Conservation (phyloP, 2,888 invertebrate genomes). For the Smittia aterrima region DNA sequence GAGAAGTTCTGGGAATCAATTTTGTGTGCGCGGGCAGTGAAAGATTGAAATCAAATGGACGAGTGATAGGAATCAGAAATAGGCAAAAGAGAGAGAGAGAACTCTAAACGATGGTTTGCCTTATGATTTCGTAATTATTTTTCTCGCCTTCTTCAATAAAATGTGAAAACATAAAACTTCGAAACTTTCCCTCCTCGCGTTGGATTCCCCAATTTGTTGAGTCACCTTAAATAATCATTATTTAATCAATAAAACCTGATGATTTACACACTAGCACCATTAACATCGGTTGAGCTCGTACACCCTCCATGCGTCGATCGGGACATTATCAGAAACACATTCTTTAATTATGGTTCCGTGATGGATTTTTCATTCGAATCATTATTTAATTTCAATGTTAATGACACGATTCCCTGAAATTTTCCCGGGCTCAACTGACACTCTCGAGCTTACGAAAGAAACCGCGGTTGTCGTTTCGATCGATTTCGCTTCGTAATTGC, state of each 20-base stretch:
- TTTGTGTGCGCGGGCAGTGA: not conserved
- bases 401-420: not conserved
- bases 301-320: not conserved
- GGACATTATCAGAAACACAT: conserved; percentile 11
- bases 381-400: not conserved
- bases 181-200: conserved; percentile 2
- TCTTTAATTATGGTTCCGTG: conserved; percentile 30
- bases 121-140: conserved; percentile 15
- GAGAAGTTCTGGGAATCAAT: not conserved
- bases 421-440: no score
- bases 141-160: not conserved
- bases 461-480: no score
- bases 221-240: conserved; percentile 41
- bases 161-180: not conserved
- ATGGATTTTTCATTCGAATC: not conserved
- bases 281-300: not conserved
- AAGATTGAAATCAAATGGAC: conserved; percentile 8
- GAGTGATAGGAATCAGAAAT: not conserved
- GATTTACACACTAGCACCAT: conserved; percentile 38
- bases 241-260: conserved; percentile 42
- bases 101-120: not conserved
- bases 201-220: conserved; percentile 29
- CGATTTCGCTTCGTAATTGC: no score
- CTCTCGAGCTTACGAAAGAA: no score
- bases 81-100: no score